phyloP scores from a whole-genome alignment of 1,140 invertebrate species.

The Diprion similis region DNA sequence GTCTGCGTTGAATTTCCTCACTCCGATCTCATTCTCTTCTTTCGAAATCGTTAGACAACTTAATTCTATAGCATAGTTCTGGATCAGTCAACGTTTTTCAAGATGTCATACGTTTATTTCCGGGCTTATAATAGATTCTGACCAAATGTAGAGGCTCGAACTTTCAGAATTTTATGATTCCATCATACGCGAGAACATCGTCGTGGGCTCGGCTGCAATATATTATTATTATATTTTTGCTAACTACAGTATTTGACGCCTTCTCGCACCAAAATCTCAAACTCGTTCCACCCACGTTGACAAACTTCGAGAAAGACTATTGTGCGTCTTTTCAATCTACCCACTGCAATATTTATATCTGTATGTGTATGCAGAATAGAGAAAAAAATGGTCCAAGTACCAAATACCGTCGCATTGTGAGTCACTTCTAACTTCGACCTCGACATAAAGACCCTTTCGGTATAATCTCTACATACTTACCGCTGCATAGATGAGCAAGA shows the following conservation, averaged over 20 bases:
- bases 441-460: background rate
- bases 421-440: background rate
- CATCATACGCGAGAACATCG: background rate
- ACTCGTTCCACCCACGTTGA: slow-evolving; percentile 4
- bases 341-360: too few species aligned
- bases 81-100: too few species aligned
- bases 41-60: too few species aligned
- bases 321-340: background rate
- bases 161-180: background rate
- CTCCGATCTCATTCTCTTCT: too few species aligned
- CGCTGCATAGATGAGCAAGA: background rate
- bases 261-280: background rate
- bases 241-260: background rate
- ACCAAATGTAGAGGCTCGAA: background rate
- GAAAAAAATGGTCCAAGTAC: background rate
- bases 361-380: too few species aligned
- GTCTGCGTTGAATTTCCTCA: too few species aligned
- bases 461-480: background rate
- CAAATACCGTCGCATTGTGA: background rate
- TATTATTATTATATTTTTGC: background rate
- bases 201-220: background rate
- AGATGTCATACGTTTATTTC: too few species aligned
- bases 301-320: background rate
- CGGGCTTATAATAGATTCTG: too few species aligned
- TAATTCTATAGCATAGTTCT: too few species aligned